A percentile compares a stretch with the other conserved stretches of the same genome.
Evolutionary conservation across 1,140 invertebrate species (phyloP).

Genomic region (Drosophila serrata): DNA sequence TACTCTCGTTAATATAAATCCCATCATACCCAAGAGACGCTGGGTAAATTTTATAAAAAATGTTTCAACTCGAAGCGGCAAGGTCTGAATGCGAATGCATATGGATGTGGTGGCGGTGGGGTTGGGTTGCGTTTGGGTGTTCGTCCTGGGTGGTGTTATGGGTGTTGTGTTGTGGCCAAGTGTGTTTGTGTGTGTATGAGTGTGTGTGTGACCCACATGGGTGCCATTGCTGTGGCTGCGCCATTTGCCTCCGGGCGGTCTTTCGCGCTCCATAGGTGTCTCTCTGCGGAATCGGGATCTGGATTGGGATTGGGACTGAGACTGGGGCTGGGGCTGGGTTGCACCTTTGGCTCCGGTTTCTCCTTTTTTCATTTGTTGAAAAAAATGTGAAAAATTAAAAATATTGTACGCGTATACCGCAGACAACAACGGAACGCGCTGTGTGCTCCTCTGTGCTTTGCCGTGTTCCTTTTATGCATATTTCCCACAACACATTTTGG

Average conservation of each 20-base stretch:
- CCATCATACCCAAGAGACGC: constrained; percentile 3
- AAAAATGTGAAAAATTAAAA: constrained; percentile 81
- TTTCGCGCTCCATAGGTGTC: constrained; percentile 58
- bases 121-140: constrained; percentile 3
- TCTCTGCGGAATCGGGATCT: constrained; percentile 12
- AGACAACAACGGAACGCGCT: constrained; percentile 24
- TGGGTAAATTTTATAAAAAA: constrained; percentile 38
- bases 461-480: constrained; percentile 79
- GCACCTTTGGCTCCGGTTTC: constrained; percentile 56
- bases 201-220: constrained; percentile 64
- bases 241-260: constrained; percentile 58
- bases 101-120: constrained; percentile 50
- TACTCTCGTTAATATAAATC: neutral
- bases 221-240: constrained; percentile 50
- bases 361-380: constrained; percentile 50
- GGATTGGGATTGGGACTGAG: constrained; percentile 1
- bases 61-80: constrained; percentile 71
- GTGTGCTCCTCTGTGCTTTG: constrained; percentile 35
- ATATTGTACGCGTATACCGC: constrained; percentile 62
- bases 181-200: neutral
- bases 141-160: neutral
- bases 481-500: constrained; percentile 80
- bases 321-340: constrained; percentile 36
- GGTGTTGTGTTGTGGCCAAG: constrained; percentile 20
- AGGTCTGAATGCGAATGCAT: constrained; percentile 54